Evolutionary conservation across 2,888 invertebrate species (phyloP).

Genomic region (Eristalis tenax): DNA sequence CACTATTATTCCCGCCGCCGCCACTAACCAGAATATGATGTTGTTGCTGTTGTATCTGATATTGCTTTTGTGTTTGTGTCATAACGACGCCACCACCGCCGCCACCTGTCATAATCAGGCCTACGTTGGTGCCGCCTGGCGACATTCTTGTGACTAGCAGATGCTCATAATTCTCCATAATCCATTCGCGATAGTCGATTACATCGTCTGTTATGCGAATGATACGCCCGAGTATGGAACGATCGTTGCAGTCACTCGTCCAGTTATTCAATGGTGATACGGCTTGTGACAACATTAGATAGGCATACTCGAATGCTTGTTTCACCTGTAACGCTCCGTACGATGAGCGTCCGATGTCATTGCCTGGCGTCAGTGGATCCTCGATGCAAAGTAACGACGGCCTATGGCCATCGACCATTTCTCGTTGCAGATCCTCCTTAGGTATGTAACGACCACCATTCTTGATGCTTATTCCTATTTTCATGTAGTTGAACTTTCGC

Average conservation of each 20-base stretch:
- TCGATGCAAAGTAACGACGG: conserved; percentile 98
- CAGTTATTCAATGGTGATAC: conserved; percentile 83
- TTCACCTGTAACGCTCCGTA: conserved; percentile 89
- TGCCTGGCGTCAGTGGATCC: conserved; percentile 97
- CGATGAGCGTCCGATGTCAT: conserved; percentile 98
- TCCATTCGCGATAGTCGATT: conserved; percentile 84
- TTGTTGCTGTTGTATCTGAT: conserved; percentile 68
- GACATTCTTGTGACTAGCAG: conserved; percentile 77
- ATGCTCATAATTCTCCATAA: conserved; percentile 80
- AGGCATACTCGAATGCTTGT: conserved; percentile 98
- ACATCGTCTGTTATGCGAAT: conserved; percentile 97
- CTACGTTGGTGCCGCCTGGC: conserved; percentile 73
- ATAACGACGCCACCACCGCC: conserved; percentile 38
- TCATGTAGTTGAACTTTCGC: conserved; percentile 96
- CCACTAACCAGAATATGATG: conserved; percentile 60
- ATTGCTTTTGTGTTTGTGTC: conserved; percentile 76
- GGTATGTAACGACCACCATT: conserved; percentile 96
- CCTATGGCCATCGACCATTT: conserved; percentile 96
- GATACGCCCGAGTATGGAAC: conserved; percentile 92
- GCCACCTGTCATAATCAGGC: conserved; percentile 34
- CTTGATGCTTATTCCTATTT: conserved; percentile 92
- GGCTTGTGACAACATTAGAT: conserved; percentile 90
- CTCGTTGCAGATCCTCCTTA: conserved; percentile 95
- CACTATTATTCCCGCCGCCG: conserved; percentile 63
- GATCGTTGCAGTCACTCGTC: conserved; percentile 83